Evolutionary conservation across 2,113 vertebrate genomes (phyloP).

Genomic region (sheep (Ovis aries)): DNA sequence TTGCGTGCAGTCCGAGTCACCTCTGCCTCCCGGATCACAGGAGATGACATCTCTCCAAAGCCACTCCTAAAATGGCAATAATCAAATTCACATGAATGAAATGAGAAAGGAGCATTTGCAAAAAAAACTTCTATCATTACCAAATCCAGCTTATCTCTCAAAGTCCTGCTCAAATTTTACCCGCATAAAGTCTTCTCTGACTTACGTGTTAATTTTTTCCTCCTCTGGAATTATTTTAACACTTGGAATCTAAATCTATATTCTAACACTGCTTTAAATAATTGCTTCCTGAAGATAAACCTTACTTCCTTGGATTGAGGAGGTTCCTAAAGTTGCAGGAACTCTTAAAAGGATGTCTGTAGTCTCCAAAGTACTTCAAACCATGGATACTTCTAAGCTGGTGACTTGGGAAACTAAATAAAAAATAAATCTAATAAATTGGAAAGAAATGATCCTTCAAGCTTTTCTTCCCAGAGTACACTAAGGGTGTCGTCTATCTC

Average conservation of each 20-base stretch:
- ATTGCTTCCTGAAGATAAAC: background rate
- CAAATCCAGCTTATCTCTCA: background rate
- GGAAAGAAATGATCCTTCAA: background rate
- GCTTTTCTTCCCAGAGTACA: background rate
- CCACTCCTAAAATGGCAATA: constrained; percentile 64
- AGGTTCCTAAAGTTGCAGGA: background rate
- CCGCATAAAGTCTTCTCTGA: background rate
- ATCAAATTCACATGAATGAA: constrained; percentile 28
- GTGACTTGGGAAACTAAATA: background rate
- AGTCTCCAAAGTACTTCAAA: background rate
- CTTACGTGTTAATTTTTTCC: background rate
- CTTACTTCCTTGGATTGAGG: background rate
- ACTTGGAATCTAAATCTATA: background rate
- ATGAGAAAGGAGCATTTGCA: background rate
- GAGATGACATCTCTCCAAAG: constrained; percentile 75
- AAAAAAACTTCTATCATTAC: background rate
- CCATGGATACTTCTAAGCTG: background rate
- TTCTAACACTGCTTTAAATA: background rate
- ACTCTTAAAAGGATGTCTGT: background rate
- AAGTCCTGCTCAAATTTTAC: background rate
- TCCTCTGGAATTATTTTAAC: background rate
- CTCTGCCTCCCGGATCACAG: constrained; percentile 82
- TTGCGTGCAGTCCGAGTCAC: constrained; percentile 81
- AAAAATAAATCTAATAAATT: background rate
- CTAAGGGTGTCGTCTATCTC: background rate